These are phyloP conservation scores for Nudaria mundana DNA, from an alignment of 2,888 invertebrate genomes.

Conservation along the genomic window DNA sequence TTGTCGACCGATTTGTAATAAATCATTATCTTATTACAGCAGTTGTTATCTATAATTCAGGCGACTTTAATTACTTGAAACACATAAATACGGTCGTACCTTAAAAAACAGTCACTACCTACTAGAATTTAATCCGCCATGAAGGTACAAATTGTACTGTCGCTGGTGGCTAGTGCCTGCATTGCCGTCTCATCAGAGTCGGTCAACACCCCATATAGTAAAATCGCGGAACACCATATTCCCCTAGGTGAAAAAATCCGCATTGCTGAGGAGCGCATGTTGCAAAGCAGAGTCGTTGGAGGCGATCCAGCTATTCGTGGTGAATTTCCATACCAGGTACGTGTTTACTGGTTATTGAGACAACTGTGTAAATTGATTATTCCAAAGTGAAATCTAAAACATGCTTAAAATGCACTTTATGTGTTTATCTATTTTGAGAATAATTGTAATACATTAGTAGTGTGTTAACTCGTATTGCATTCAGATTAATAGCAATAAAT, in stretches of 20 bases:
- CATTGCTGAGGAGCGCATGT: background rate
- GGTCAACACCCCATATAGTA: background rate
- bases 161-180: background rate
- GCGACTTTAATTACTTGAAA: background rate
- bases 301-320: background rate
- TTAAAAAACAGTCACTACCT: background rate
- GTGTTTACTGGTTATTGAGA: too few relatives aligned
- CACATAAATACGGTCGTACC: background rate
- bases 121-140: background rate
- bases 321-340: slow-evolving; percentile 4
- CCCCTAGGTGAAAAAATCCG: slow-evolving; percentile 8
- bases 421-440: too few relatives aligned
- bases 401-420: too few relatives aligned
- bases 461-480: too few relatives aligned
- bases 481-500: too few relatives aligned
- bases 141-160: background rate
- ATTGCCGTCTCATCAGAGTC: background rate
- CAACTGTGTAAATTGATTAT: too few relatives aligned
- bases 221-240: background rate
- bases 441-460: too few relatives aligned
- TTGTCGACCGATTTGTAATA: background rate
- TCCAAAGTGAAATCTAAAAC: too few relatives aligned
- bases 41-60: background rate
- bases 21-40: background rate
- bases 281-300: background rate